Percentiles rank a stretch among this genome's conserved stretches.
phyloP scores from a whole-genome alignment of 2,113 vertebrate species.

The Ciconia boyciana region DNA sequence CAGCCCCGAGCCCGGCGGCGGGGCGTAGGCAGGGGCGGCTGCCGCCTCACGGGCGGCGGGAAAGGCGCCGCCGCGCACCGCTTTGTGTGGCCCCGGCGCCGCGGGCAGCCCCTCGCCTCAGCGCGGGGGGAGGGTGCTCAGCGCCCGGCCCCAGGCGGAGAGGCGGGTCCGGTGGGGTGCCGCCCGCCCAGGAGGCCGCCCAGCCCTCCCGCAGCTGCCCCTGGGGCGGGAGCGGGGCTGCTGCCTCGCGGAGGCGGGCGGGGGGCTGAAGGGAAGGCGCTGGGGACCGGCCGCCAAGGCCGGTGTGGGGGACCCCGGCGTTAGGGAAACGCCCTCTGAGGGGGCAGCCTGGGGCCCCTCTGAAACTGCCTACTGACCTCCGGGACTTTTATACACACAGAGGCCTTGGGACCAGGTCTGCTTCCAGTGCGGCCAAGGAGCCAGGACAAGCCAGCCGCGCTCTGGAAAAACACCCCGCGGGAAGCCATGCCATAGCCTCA shows the following conservation, averaged over 20 bases:
- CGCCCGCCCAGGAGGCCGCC: background rate
- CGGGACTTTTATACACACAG: rapidly evolving
- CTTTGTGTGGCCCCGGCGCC: background rate
- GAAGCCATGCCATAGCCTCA: rapidly evolving
- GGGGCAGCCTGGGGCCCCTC: too few relatives aligned
- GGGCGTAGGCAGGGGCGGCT: background rate
- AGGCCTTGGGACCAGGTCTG: background rate
- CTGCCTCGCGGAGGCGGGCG: background rate
- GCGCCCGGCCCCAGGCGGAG: background rate
- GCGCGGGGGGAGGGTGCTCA: background rate
- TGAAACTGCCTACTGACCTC: background rate
- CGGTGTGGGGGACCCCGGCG: background rate
- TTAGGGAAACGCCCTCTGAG: rapidly evolving
- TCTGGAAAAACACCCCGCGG: background rate
- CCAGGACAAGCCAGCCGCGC: rapidly evolving
- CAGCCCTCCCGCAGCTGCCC: background rate
- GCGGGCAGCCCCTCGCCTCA: background rate
- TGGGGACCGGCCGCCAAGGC: rapidly evolving
- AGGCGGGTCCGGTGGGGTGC: background rate
- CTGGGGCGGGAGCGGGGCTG: background rate
- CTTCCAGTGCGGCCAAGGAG: background rate
- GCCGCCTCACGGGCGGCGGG: background rate
- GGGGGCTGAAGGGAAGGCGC: background rate
- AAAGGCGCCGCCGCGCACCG: background rate
- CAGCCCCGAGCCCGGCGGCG: background rate